A percentile compares a stretch with the other conserved stretches of the same genome.
These are phyloP conservation scores for Lepeophtheirus salmonis DNA, from an alignment of 1,140 invertebrate species.

Conservation along the genomic window DNA sequence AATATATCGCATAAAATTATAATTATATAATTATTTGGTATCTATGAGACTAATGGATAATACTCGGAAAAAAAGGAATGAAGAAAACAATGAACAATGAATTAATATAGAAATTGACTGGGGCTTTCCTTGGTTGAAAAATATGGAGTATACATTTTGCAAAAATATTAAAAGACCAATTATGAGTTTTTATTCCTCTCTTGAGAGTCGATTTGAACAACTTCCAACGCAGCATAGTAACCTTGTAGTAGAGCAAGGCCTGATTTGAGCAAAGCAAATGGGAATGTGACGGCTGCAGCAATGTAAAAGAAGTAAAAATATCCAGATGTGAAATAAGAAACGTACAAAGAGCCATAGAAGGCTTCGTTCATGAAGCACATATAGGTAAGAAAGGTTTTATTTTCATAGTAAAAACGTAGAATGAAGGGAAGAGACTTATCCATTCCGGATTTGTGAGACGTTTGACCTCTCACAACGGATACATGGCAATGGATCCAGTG, in stretches of 20 bases:
- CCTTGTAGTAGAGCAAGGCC: constrained; percentile 54
- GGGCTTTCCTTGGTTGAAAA: too few relatives aligned
- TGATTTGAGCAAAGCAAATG: constrained; percentile 65
- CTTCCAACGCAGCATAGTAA: not conserved
- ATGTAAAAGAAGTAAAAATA: constrained; percentile 53
- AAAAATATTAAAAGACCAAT: not conserved
- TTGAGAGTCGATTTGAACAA: not conserved
- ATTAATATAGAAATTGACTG: not conserved
- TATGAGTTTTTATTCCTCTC: not conserved
- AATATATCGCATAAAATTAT: not conserved
- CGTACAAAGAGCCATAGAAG: constrained; percentile 78
- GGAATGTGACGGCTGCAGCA: constrained; percentile 47
- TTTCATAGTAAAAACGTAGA: constrained; percentile 70
- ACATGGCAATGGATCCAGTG: constrained; percentile 95
- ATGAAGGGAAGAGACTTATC: constrained; percentile 76
- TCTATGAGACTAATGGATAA: too few relatives aligned
- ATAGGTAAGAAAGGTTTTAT: constrained; percentile 63
- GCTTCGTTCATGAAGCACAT: constrained; percentile 94
- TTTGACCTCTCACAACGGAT: constrained; percentile 26
- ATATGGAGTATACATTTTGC: too few relatives aligned
- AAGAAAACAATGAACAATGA: too few relatives aligned
- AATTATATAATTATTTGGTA: not conserved
- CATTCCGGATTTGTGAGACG: constrained; percentile 59
- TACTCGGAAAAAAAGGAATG: too few relatives aligned
- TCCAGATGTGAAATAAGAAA: constrained; percentile 72